Evolutionary conservation across 2,113 vertebrate species (phyloP).

Genomic region (Poicephalus gulielmi): DNA sequence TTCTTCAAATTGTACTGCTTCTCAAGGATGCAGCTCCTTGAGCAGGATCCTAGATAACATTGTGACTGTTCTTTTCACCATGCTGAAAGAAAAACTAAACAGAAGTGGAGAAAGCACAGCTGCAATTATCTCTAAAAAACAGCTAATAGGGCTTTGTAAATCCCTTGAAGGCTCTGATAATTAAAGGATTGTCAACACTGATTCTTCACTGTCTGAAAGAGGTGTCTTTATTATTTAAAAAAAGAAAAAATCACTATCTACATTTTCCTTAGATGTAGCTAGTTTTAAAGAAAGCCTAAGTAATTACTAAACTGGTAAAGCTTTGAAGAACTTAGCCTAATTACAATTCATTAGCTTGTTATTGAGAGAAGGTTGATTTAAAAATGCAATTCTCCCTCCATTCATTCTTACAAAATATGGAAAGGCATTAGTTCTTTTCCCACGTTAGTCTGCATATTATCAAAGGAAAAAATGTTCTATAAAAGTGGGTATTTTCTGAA

Average conservation of each 20-base stretch:
- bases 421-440: neutral
- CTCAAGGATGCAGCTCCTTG: neutral
- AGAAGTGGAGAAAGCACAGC: neutral
- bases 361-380: neutral
- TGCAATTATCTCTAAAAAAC: conserved; percentile 5
- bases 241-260: neutral
- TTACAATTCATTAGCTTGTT: neutral
- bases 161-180: neutral
- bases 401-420: neutral
- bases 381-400: neutral
- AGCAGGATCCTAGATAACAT: neutral
- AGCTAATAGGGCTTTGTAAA: neutral
- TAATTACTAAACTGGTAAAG: neutral
- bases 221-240: neutral
- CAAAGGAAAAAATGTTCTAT: neutral
- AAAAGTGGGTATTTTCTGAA: neutral
- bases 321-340: neutral
- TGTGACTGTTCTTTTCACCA: neutral
- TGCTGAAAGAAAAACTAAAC: neutral
- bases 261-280: neutral
- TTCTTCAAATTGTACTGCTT: neutral
- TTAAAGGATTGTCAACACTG: conserved; percentile 2
- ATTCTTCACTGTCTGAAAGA: neutral
- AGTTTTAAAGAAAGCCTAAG: neutral
- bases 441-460: neutral